Percentiles rank a stretch among this genome's conserved stretches.
phyloP scores from a whole-genome alignment of 2,113 vertebrate species.

The Bostrychus sinensis region DNA sequence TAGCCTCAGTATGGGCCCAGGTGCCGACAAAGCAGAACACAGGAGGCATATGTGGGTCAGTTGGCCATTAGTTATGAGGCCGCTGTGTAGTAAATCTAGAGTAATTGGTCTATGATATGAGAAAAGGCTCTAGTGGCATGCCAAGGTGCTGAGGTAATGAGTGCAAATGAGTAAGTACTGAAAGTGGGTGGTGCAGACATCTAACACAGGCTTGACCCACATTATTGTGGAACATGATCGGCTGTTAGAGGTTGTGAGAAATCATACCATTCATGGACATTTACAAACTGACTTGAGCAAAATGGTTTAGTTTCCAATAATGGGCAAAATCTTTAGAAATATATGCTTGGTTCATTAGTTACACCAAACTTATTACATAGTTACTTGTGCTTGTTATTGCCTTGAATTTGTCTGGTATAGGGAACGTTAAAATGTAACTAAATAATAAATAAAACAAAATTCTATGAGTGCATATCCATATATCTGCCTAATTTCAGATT shows the following conservation, averaged over 20 bases:
- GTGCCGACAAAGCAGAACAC: slow-evolving; percentile 15
- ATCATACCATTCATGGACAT: slow-evolving; percentile 35
- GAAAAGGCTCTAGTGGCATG: slow-evolving; percentile 57
- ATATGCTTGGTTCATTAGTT: too few relatives aligned
- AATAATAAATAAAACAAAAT: too few relatives aligned
- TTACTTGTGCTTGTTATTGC: too few relatives aligned
- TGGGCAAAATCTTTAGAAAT: background rate
- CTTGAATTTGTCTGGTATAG: too few relatives aligned
- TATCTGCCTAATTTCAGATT: too few relatives aligned
- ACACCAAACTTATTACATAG: too few relatives aligned
- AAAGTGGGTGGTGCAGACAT: slow-evolving; percentile 33
- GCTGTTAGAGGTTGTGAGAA: background rate
- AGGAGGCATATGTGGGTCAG: slow-evolving; percentile 55
- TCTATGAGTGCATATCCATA: too few relatives aligned
- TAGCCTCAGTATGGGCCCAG: slow-evolving; percentile 24
- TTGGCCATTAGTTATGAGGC: slow-evolving; percentile 42
- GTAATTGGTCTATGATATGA: slow-evolving; percentile 68
- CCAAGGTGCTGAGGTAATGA: slow-evolving; percentile 68
- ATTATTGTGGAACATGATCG: slow-evolving; percentile 15
- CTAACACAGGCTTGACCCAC: slow-evolving; percentile 41
- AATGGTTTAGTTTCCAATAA: slow-evolving; percentile 12
- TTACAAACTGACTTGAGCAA: slow-evolving; percentile 11
- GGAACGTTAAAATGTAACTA: too few relatives aligned
- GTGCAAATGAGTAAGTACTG: slow-evolving; percentile 45
- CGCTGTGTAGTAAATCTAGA: slow-evolving; percentile 45